phyloP scores from a whole-genome alignment of 2,113 vertebrate genomes.

The Sapajus apella region DNA sequence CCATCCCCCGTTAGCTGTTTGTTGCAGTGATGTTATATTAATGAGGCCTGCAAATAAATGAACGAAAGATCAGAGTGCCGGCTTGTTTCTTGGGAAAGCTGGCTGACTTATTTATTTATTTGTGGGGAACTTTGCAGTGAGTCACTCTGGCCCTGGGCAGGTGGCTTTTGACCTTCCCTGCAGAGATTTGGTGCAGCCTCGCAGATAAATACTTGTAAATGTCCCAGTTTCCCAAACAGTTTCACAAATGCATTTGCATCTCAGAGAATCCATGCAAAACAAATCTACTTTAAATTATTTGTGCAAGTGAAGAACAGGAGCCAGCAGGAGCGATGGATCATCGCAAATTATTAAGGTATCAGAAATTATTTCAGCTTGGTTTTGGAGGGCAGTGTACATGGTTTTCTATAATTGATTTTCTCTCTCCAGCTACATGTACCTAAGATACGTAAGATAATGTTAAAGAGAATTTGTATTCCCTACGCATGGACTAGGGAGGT shows the following conservation, averaged over 20 bases:
- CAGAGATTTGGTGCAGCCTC: not conserved
- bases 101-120: conserved; percentile 82
- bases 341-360: not conserved
- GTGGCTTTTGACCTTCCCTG: conserved; percentile 27
- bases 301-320: not conserved
- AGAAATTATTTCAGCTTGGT: not conserved
- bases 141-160: conserved; percentile 55
- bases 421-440: not conserved
- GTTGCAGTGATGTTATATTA: conserved; percentile 89
- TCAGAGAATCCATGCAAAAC: not conserved
- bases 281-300: not conserved
- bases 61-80: conserved; percentile 82
- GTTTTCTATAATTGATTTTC: conserved; percentile 32
- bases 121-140: conserved; percentile 72
- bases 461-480: not conserved
- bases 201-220: conserved; percentile 33
- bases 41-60: conserved; percentile 87
- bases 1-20: conserved; percentile 86
- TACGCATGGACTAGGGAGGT: not conserved
- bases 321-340: not conserved
- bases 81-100: conserved; percentile 79
- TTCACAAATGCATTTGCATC: not conserved
- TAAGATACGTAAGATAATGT: not conserved
- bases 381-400: not conserved
- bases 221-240: not conserved